These are phyloP conservation scores for Berghia stephanieae DNA, from an alignment of 1,140 invertebrate genomes.

Conservation along the genomic window DNA sequence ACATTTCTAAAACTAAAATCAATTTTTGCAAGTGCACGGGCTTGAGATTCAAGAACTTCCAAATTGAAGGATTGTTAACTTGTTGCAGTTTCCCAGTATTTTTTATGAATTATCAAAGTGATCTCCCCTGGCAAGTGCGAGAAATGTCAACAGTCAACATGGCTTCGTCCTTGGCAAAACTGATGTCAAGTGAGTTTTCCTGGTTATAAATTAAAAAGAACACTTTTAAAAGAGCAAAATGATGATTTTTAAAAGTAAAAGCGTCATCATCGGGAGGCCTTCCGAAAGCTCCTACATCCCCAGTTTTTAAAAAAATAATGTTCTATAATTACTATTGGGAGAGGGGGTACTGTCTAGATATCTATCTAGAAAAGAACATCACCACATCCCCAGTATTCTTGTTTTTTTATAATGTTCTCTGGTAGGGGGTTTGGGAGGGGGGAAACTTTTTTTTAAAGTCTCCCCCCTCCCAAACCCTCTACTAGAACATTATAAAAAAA, in stretches of 20 bases:
- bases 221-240: background rate
- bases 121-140: too few species aligned
- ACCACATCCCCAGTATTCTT: background rate
- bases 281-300: background rate
- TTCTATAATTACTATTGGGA: background rate
- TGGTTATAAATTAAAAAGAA: background rate
- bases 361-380: background rate
- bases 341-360: too few species aligned
- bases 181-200: constrained; percentile 11
- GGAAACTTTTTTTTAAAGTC: too few species aligned
- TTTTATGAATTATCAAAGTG: background rate
- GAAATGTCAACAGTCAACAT: background rate
- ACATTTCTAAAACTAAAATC: background rate
- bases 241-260: background rate
- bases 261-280: background rate
- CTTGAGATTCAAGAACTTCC: background rate
- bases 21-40: background rate
- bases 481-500: too few species aligned
- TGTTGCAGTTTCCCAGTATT: background rate
- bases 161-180: background rate
- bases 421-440: too few species aligned
- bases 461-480: too few species aligned
- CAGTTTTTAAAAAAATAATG: background rate
- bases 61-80: background rate
- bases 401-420: too few species aligned